A percentile compares a stretch with the other conserved stretches of the same genome.
Evolutionary conservation across 1,140 invertebrate genomes (phyloP).

Genomic region (Protaetia brevitarsis): DNA sequence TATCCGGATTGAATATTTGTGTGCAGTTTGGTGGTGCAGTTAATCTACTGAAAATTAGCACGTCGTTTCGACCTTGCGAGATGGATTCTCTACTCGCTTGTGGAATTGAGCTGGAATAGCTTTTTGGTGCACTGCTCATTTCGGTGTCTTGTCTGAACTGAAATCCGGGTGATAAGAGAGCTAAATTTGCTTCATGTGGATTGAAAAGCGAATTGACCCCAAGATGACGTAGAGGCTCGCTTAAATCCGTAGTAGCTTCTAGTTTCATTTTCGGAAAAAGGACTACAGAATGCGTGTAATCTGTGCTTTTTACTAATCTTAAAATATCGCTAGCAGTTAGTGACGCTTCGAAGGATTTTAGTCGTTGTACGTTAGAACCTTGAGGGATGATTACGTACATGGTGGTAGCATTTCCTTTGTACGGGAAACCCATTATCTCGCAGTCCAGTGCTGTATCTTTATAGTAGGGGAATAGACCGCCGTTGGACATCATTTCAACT

Average conservation of each 20-base stretch:
- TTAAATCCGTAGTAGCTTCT: conserved; percentile 56
- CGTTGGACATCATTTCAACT: conserved; percentile 66
- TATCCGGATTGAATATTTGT: conserved; percentile 37
- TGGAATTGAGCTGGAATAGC: conserved; percentile 21
- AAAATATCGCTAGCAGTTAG: conserved; percentile 55
- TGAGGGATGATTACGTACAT: conserved; percentile 72
- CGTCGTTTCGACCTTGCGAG: conserved; percentile 25
- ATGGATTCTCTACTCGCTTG: not conserved
- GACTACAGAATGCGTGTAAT: conserved; percentile 53
- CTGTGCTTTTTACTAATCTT: conserved; percentile 52
- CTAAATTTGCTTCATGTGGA: conserved; percentile 57
- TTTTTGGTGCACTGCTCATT: not conserved
- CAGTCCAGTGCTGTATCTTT: conserved; percentile 54
- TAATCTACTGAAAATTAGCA: conserved; percentile 42
- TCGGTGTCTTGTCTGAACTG: not conserved
- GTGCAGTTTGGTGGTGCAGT: conserved; percentile 38
- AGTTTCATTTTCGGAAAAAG: conserved; percentile 67
- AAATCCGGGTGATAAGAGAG: conserved; percentile 53
- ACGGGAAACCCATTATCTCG: conserved; percentile 68
- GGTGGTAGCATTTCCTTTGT: conserved; percentile 60
- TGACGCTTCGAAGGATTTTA: conserved; percentile 52
- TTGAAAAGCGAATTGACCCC: conserved; percentile 62
- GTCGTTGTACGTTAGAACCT: conserved; percentile 48
- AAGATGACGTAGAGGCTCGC: conserved; percentile 51
- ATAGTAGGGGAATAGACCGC: conserved; percentile 56